Percentiles rank a stretch among this genome's conserved stretches.
phyloP scores from a whole-genome alignment of 37 sponge, comb jelly and placozoan genomes.

The Agelas oroides region DNA sequence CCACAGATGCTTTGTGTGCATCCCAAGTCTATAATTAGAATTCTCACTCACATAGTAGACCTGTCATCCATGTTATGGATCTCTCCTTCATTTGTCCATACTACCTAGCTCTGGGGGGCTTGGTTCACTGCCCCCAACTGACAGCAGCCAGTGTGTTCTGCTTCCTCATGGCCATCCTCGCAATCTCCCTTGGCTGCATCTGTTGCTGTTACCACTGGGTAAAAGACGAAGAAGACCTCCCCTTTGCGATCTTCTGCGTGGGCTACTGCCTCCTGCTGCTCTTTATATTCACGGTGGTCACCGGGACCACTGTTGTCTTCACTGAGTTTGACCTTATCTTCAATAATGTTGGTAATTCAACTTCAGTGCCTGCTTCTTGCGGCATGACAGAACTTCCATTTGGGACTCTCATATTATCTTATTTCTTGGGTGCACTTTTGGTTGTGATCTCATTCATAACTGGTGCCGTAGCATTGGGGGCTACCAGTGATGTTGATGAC shows the following conservation, averaged over 20 bases:
- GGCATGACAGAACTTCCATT: constrained; percentile 42
- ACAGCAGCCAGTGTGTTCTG: constrained; percentile 51
- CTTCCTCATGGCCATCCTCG: constrained; percentile 27
- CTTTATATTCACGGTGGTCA: constrained; percentile 31
- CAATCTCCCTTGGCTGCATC: constrained; percentile 42
- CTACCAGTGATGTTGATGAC: constrained; percentile 53
- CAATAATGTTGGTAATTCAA: background rate
- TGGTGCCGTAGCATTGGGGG: constrained; percentile 52
- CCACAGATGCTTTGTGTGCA: too few species aligned
- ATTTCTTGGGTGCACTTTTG: constrained; percentile 24
- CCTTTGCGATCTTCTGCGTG: constrained; percentile 59
- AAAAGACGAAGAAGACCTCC: constrained; percentile 51
- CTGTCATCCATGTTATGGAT: too few species aligned
- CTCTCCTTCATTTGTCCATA: too few species aligned
- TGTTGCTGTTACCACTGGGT: constrained; percentile 69
- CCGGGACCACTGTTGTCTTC: constrained; percentile 58
- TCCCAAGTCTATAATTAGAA: too few species aligned
- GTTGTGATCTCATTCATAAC: constrained; percentile 47
- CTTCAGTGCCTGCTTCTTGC: constrained; percentile 13
- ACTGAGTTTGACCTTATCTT: constrained; percentile 28
- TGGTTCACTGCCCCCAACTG: constrained; percentile 39
- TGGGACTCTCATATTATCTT: constrained; percentile 42
- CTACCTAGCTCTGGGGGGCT: constrained; percentile 28
- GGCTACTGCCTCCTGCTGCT: constrained; percentile 70
- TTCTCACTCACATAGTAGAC: too few species aligned